These are phyloP conservation scores for Lepisosteus oculatus DNA, from an alignment of 2,113 vertebrate genomes.

Conservation along the genomic window DNA sequence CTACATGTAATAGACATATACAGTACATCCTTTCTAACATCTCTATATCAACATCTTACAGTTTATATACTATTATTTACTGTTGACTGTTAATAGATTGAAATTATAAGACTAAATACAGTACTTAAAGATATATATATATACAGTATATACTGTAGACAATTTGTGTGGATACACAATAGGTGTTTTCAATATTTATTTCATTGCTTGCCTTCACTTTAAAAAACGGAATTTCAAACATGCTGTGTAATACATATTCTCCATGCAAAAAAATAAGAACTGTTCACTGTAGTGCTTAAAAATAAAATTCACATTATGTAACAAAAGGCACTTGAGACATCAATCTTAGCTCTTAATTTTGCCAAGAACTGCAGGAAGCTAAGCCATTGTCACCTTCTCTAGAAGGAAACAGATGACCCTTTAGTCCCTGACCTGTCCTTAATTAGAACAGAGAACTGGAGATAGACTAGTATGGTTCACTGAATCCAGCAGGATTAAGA, in stretches of 20 bases:
- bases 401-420: conserved; percentile 14
- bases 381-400: conserved; percentile 31
- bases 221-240: not conserved
- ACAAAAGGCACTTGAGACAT: not conserved
- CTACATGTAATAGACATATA: no score
- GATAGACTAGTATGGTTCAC: conserved; percentile 45
- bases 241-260: not conserved
- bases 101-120: no score
- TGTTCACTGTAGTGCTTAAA: no score
- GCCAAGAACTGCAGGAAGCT: conserved; percentile 16
- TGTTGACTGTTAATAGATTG: no score
- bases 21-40: no score
- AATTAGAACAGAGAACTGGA: conserved; percentile 52
- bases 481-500: conserved; percentile 51
- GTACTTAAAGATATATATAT: no score
- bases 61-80: no score
- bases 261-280: not conserved
- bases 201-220: no score
- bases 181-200: no score
- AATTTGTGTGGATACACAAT: no score
- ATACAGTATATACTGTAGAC: no score
- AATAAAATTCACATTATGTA: not conserved
- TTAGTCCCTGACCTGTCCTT: conserved; percentile 38
- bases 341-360: conserved; percentile 28
- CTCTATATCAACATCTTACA: no score